Base-by-base conservation (phyloP, 2,797 vertebrate species). In the Galaxias olidus region DNA sequence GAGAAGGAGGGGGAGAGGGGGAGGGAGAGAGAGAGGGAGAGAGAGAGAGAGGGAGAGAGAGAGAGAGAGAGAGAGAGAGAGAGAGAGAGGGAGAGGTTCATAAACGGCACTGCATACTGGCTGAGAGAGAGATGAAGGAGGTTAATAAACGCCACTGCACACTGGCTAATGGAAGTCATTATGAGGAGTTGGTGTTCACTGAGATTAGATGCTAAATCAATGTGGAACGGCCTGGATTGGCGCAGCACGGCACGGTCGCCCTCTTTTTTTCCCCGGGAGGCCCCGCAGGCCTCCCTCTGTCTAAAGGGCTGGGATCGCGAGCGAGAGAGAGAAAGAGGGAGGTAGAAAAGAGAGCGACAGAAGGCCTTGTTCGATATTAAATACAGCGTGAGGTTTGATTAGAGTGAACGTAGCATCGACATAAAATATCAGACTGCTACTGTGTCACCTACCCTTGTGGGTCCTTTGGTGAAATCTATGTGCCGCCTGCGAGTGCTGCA, bases 131-230 rank as follows among this genome's bases (percentile, higher is more conserved):
- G 11, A 13, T 48, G 10, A 17, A 20, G 42, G 64, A 17, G 40
- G 58, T 59, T 52, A 65, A 75, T 75, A 72, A 63, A 63, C 61
- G 58, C 66, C 58, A 43, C 13, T 19, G 63, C 50, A 63, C 43
- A 82, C 63, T 53, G 69, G 73, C 68, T 83, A 83, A 81, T 80
- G 77, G 72, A 79, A 71, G 69, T 74, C 79, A 81, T 81, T 72
- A 78, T 81, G 81, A 74, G 76, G 64, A 73, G 77, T 76, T 64
- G 71, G 68, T 81, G 68, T 79, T 70, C 48, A 65, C 40, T 14
- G 20, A 60, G 58, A 66, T 51, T 45, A 52, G 44, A 20, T 51
- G 50, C 59, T 75, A 77, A 80, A 76, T 80, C 75, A 75, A 66
- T 70, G 66, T 58, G 50, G 70, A 73, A 77, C 74, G 71, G 76